Base-by-base conservation (phyloP, 2,888 invertebrate genomes). In the Lepas anatifera region DNA sequence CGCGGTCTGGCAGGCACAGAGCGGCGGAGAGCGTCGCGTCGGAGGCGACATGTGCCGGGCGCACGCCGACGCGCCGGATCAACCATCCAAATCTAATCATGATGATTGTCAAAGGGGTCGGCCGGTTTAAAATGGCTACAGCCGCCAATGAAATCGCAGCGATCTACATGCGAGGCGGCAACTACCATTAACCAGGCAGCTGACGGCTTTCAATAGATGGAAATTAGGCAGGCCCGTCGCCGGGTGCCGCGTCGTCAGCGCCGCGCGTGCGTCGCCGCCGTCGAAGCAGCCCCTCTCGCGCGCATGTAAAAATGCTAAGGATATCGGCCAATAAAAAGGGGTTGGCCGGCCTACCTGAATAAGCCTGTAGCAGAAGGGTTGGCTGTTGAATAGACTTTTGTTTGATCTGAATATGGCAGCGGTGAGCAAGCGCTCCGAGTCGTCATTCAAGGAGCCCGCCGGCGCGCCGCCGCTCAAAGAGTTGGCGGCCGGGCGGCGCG, bases 341-440 rank as follows among this genome's bases (percentile, higher is more conserved):
- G 58, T 8, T 32, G 58, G 32, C 58, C 32, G 6, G 4, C 16
- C 27, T 22, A 32, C 58, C 58, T 58, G 58, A 58, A 58, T 58
- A 4, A 16, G 18, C 1, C 18, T 3, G 32, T 22, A 32, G 58
- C 58, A 58, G 58, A 58, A 58, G 58, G 58, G 58, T 58, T 58
- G 58, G 32, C 22, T 25, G 7, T 18, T 58, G 58, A 58, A 58
- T 32, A 32, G 58, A 58, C 58, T 32, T 58, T 58, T 58, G 58
- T 58, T 58, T 58, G 58, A 58, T 58, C 58, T 58, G 58, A 58
- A 58, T 58, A 58, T 58, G 58, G 58, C 58, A 58, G 58, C 58
- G 32, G 58, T 29, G 32, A 32, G 4, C 6, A n/a, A n/a, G 58
- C 32, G 58, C 58, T 29, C 32, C 32, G 58, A 58, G 29, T 58